Evolutionary conservation across 2,797 vertebrate genomes (phyloP), one percentile per base, ranked within the genome.

Genomic region (Dendrocincla tyrannina): DNA sequence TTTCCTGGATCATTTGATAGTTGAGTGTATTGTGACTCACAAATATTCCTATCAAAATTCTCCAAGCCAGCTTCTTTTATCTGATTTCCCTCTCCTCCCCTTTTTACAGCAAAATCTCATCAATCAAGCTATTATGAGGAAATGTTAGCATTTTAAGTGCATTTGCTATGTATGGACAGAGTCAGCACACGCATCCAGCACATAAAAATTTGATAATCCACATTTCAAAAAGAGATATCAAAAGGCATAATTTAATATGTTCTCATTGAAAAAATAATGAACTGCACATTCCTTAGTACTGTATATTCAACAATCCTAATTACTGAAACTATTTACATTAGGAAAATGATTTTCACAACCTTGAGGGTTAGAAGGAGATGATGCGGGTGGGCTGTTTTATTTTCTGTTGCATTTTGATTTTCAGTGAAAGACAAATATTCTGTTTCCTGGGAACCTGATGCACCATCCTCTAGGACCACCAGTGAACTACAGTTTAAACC

Each of bases 231-330:
- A 93, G 77, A 95, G 88, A 93, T 93, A 97, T 97, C 95, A 97
- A 97, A 97, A 96, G 85, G 96, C 96, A 96, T 97, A 97, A 97
- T 96, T 97, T 96, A 97, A 93, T 94, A 94, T 56, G 73, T 81
- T 93, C 92, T 88, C 90, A 68, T 64, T 96, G 95, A 94, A 97
- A 96, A 96, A 94, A 95, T 93, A 55, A 95, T 88, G 95, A 97
- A 79, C 89, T 81, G 41, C 79, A 85, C 52, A 87, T 95, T 87
- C 42, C 86, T 90, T 72, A 44, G 50, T 35, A 62, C 64, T 68
- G 42, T 95, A 44, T 82, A 67, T 82, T 78, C 89, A 92, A 95
- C 80, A 96, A 58, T 92, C 81, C 88, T 97, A 89, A 94, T 97
- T 95, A 97, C 91, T 85, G 83, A 73, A 88, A 53, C 87, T 96